phyloP scores from a whole-genome alignment of 2,888 invertebrate species.

The Rhagonycha fulva region DNA sequence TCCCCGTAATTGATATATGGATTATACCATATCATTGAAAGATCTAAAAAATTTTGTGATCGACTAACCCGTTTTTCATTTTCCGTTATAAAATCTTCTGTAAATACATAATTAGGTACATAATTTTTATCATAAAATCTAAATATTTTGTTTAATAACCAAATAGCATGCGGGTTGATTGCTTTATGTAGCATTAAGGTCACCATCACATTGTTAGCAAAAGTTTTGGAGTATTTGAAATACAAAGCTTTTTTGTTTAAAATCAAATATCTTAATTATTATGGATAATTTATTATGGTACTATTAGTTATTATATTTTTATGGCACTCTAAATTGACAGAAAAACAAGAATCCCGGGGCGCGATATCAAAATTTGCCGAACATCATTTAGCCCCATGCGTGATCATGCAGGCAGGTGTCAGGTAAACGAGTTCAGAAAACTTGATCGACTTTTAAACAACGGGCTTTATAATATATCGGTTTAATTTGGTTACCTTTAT shows the following conservation, averaged over 20 bases:
- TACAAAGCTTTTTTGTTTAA: not conserved
- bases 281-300: slow-evolving; percentile 11
- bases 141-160: not conserved
- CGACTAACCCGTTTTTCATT: not conserved
- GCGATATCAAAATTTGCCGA: slow-evolving; percentile 42
- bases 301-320: slow-evolving; percentile 43
- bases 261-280: slow-evolving; percentile 18
- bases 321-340: slow-evolving; percentile 50
- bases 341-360: slow-evolving; percentile 50
- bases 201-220: not conserved
- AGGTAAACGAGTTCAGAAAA: slow-evolving; percentile 43
- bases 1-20: not conserved
- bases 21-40: not conserved
- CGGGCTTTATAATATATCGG: slow-evolving; percentile 37
- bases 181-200: not conserved
- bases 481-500: slow-evolving; percentile 37
- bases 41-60: not conserved
- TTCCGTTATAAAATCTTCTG: not conserved
- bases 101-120: not conserved
- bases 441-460: slow-evolving; percentile 41
- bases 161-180: not conserved
- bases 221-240: not conserved
- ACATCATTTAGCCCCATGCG: slow-evolving; percentile 45
- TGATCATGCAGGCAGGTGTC: slow-evolving; percentile 44
- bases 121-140: not conserved